Evolutionary conservation across 1,140 invertebrate species (phyloP).

Genomic region (Drosophila sucinea): DNA sequence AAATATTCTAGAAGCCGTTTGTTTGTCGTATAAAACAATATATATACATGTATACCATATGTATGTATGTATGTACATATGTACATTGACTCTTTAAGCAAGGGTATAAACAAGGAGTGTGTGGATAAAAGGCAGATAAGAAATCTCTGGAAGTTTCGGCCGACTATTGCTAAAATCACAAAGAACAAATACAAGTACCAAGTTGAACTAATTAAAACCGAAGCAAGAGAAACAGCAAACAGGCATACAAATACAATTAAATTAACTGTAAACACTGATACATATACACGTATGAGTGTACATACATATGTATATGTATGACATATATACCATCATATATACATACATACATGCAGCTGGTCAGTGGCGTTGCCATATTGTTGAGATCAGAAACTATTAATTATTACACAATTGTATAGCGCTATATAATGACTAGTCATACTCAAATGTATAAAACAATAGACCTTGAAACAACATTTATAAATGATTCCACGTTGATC

Average conservation of each 20-base stretch:
- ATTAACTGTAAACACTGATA: slow-evolving; percentile 18
- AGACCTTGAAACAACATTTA: slow-evolving; percentile 2
- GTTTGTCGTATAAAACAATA: too few species aligned
- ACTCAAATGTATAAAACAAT: neutral
- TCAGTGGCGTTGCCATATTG: slow-evolving; percentile 4
- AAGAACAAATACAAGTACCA: neutral
- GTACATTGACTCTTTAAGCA: neutral
- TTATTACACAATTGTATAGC: neutral
- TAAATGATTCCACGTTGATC: neutral
- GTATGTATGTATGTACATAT: neutral
- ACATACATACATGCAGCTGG: slow-evolving; percentile 9
- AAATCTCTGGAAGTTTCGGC: slow-evolving; percentile 7
- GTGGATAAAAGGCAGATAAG: slow-evolving; percentile 31
- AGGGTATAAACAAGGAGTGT: neutral
- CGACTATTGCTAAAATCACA: neutral
- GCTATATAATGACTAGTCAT: neutral
- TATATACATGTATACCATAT: neutral
- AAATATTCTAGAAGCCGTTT: too few species aligned
- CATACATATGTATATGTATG: neutral
- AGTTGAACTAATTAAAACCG: slow-evolving; percentile 26
- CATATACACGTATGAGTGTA: slow-evolving; percentile 5
- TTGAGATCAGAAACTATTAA: neutral
- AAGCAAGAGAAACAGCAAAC: slow-evolving; percentile 19
- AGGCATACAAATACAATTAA: slow-evolving; percentile 22
- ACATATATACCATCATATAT: neutral